Evolutionary conservation across 1,140 invertebrate species (phyloP).

Genomic region (Physella acuta): DNA sequence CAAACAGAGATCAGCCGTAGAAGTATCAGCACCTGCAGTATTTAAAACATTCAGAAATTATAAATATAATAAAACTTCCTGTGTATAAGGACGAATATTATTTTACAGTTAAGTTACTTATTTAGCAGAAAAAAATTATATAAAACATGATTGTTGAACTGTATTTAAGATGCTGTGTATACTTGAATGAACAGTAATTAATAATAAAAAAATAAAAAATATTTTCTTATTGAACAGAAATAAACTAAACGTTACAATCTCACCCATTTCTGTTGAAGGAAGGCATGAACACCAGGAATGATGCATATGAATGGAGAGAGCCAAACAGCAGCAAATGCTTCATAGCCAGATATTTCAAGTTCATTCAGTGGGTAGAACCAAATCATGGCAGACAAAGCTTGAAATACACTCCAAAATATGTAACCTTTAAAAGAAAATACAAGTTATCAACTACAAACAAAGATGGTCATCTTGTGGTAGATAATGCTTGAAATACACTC

Average conservation of each 20-base stretch:
- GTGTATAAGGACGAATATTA: too few species aligned
- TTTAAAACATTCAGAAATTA: too few species aligned
- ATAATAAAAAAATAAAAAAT: not conserved
- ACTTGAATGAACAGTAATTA: too few species aligned
- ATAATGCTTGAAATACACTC: too few species aligned
- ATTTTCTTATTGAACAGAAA: not conserved
- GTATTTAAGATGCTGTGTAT: too few species aligned
- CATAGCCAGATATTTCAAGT: conserved; percentile 60
- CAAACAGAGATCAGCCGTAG: conserved; percentile 45
- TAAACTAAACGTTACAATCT: not conserved
- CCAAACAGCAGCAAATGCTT: conserved; percentile 52
- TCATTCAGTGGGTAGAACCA: conserved; percentile 62
- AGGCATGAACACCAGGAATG: conserved; percentile 35
- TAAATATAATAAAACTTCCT: too few species aligned
- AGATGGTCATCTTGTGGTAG: too few species aligned
- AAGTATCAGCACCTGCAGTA: conserved; percentile 31
- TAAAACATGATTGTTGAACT: too few species aligned
- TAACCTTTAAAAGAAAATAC: conserved; percentile 51
- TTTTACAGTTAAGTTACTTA: too few species aligned
- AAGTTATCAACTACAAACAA: too few species aligned
- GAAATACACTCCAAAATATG: conserved; percentile 59
- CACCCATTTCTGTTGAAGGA: conserved; percentile 43
- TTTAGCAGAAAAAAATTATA: not conserved
- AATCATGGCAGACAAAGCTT: conserved; percentile 58
- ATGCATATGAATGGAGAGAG: conserved; percentile 50